Evolutionary conservation across 2,888 invertebrate genomes (phyloP).

Genomic region (Drosophila hamatofila): DNA sequence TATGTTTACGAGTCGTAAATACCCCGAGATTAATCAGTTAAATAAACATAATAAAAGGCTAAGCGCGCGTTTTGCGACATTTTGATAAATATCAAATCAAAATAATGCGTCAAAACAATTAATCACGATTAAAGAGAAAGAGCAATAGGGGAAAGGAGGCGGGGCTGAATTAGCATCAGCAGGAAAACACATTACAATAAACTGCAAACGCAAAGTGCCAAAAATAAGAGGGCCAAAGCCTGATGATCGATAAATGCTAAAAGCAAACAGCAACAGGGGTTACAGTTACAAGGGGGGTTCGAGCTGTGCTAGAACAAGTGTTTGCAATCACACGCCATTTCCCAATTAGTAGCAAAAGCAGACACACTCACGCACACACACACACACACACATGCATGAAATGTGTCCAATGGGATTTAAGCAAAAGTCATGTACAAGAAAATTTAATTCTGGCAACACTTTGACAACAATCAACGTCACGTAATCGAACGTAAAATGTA

Average conservation of each 20-base stretch:
- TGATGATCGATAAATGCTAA: conserved; percentile 74
- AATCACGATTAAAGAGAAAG: conserved; percentile 72
- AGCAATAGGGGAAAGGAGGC: neutral
- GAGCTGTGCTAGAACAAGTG: conserved; percentile 64
- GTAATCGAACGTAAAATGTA: conserved; percentile 75
- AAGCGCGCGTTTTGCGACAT: conserved; percentile 74
- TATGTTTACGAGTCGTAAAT: conserved; percentile 15
- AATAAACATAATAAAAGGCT: conserved; percentile 77
- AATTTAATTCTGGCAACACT: conserved; percentile 48
- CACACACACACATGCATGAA: neutral
- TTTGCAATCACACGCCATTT: conserved; percentile 76
- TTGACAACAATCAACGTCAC: conserved; percentile 57
- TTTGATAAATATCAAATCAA: conserved; percentile 80
- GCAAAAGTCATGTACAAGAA: conserved; percentile 41
- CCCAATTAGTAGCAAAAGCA: conserved; percentile 61
- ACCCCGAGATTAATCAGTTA: conserved; percentile 70
- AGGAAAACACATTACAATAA: conserved; percentile 31
- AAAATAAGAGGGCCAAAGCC: conserved; percentile 42
- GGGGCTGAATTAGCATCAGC: conserved; percentile 17
- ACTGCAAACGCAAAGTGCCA: conserved; percentile 45
- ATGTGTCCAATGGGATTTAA: conserved; percentile 32
- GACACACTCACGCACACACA: conserved; percentile 5
- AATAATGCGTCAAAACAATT: conserved; percentile 80
- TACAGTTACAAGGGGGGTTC: conserved; percentile 4
- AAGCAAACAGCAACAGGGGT: conserved; percentile 50